These are phyloP conservation scores for Amphipoea lucens DNA, from an alignment of 2,888 invertebrate genomes.

Conservation along the genomic window DNA sequence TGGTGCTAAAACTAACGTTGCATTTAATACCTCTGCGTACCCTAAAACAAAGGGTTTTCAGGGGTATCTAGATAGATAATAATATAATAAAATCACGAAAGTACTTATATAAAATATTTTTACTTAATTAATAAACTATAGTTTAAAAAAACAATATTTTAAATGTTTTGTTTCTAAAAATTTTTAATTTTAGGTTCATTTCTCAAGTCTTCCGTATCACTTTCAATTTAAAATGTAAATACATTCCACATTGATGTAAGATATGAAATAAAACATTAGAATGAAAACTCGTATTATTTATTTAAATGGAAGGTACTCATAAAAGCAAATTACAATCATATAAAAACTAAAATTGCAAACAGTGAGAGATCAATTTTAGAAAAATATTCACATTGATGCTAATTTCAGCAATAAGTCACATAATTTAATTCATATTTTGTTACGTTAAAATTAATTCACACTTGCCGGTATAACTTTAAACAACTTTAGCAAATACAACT, in stretches of 20 bases:
- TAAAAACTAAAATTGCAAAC: conserved; percentile 21
- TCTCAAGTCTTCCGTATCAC: conserved; percentile 20
- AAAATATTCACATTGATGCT: conserved; percentile 3
- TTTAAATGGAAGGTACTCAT: conserved; percentile 71
- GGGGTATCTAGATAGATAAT: conserved; percentile 35
- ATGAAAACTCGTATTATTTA: conserved; percentile 69
- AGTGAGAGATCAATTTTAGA: conserved; percentile 5
- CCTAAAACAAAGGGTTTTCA: conserved; percentile 3
- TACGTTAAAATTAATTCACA: conserved; percentile 15
- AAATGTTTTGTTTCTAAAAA: conserved; percentile 28
- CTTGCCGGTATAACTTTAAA: neutral
- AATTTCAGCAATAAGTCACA: neutral
- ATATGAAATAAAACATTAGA: conserved; percentile 69
- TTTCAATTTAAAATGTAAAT: conserved; percentile 58
- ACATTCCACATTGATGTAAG: conserved; percentile 62
- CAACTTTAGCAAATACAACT: neutral
- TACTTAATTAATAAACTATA: neutral
- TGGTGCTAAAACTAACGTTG: conserved; percentile 75
- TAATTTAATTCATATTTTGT: neutral
- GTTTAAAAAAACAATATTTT: conserved; percentile 14
- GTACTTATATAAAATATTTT: conserved; percentile 41
- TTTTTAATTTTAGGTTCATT: conserved; percentile 21
- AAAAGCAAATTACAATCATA: conserved; percentile 48
- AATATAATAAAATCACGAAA: conserved; percentile 40
- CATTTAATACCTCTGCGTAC: conserved; percentile 48